Conservation (phyloP, 2,113 vertebrate species). For the Silurus meridionalis region DNA sequence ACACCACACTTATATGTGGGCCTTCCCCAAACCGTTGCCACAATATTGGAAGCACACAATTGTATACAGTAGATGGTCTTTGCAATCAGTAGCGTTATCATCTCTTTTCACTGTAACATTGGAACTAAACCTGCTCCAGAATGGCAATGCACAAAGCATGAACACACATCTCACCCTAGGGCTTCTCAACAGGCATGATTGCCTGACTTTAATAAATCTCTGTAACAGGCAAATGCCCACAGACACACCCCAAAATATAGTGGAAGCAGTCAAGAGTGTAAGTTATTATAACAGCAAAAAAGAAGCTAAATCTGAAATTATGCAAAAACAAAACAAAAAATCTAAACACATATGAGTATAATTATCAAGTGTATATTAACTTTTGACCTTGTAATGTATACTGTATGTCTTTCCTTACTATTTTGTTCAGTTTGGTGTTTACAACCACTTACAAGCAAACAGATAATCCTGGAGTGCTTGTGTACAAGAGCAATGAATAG, state of each 20-base stretch:
- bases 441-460: conserved; percentile 7
- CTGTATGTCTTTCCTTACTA: neutral
- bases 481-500: conserved; percentile 3
- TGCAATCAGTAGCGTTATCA: neutral
- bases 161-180: neutral
- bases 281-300: neutral
- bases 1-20: neutral
- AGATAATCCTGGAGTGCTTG: neutral
- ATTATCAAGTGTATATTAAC: neutral
- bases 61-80: neutral
- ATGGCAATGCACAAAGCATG: neutral
- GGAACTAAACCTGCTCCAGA: neutral
- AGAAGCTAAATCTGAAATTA: neutral
- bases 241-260: neutral
- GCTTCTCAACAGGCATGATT: neutral
- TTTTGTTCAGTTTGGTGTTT: neutral
- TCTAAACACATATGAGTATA: neutral
- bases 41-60: neutral
- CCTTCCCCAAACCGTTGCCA: neutral
- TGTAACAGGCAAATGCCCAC: neutral
- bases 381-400: neutral
- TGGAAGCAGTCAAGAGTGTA: neutral
- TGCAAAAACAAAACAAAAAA: neutral
- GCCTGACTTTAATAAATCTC: neutral
- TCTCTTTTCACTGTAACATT: neutral